Percentiles rank a stretch among this genome's conserved stretches.
Conservation (phyloP, 2,888 invertebrate species). For the Gymnoscelis rufifasciata region DNA sequence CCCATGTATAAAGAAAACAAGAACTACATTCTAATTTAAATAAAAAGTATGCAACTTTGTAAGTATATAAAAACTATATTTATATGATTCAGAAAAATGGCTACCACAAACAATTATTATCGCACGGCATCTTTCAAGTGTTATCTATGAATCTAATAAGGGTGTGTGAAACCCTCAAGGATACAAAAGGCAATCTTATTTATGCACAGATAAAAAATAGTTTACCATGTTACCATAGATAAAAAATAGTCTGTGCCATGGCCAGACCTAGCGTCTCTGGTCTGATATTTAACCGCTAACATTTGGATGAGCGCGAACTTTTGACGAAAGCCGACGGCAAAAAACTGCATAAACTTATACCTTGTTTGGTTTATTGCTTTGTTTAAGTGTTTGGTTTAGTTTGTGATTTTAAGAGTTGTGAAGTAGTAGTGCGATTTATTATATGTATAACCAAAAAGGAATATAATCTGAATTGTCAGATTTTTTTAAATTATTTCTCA, state of each 20-base stretch:
- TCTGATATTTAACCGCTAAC: conserved; percentile 29
- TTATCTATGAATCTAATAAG: conserved; percentile 57
- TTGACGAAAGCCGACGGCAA: conserved; percentile 59
- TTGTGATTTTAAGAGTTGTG: conserved; percentile 38
- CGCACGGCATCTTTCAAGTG: conserved; percentile 21
- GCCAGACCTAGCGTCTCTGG: conserved; percentile 23
- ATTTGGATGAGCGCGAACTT: conserved; percentile 43
- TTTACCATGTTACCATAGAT: too few species aligned
- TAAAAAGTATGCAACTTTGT: too few species aligned
- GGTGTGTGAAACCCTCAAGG: conserved; percentile 55
- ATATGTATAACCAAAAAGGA: too few species aligned
- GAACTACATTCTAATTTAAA: too few species aligned
- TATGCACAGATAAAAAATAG: too few species aligned
- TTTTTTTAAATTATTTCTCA: too few species aligned
- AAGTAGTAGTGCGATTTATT: conserved; percentile 44
- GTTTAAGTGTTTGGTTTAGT: conserved; percentile 42
- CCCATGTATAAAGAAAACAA: too few species aligned
- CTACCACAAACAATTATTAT: neutral
- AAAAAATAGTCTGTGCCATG: too few species aligned
- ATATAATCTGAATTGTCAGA: too few species aligned
- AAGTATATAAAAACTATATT: too few species aligned
- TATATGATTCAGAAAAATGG: neutral
- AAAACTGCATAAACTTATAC: conserved; percentile 22
- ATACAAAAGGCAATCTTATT: conserved; percentile 27
- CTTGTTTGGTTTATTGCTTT: conserved; percentile 32